Evolutionary conservation across 92 coral and sea anemone species (phyloP).

Genomic region (Umimayanthus chanpuru): DNA sequence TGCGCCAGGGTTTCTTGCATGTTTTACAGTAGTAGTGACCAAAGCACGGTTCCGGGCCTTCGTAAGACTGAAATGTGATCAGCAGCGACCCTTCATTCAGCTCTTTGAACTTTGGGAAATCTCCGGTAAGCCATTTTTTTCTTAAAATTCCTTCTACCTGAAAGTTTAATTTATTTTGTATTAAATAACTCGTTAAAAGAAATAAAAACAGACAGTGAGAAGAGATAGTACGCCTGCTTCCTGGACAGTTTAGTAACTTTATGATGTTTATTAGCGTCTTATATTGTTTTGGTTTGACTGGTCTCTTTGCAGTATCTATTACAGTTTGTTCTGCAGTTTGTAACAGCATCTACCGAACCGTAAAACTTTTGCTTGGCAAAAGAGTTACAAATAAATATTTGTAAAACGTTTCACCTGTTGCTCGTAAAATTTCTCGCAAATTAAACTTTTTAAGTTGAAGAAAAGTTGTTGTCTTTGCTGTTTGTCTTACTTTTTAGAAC

Average conservation of each 20-base stretch:
- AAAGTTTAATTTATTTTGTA: neutral
- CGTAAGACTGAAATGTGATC: constrained; percentile 46
- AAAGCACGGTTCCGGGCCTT: constrained; percentile 36
- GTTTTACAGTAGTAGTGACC: constrained; percentile 50
- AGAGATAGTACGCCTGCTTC: too few species aligned
- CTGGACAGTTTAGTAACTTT: neutral
- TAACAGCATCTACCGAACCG: neutral
- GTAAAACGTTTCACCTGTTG: neutral
- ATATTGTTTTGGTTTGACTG: neutral
- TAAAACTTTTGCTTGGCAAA: neutral
- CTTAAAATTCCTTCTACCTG: constrained; percentile 27
- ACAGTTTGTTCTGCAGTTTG: neutral
- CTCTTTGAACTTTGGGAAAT: neutral
- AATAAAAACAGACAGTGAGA: too few species aligned
- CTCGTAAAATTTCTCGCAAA: too few species aligned
- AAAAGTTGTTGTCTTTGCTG: too few species aligned
- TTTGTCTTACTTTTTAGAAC: too few species aligned
- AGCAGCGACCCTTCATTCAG: constrained; percentile 50
- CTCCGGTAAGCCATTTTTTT: neutral
- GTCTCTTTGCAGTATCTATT: neutral
- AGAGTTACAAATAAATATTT: neutral
- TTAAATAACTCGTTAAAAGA: too few species aligned
- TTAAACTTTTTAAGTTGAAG: neutral
- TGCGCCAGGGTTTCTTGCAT: constrained; percentile 32
- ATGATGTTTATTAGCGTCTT: neutral